Evolutionary conservation across 2,888 invertebrate genomes (phyloP).

Genomic region (Lepetodrilus schrolli): DNA sequence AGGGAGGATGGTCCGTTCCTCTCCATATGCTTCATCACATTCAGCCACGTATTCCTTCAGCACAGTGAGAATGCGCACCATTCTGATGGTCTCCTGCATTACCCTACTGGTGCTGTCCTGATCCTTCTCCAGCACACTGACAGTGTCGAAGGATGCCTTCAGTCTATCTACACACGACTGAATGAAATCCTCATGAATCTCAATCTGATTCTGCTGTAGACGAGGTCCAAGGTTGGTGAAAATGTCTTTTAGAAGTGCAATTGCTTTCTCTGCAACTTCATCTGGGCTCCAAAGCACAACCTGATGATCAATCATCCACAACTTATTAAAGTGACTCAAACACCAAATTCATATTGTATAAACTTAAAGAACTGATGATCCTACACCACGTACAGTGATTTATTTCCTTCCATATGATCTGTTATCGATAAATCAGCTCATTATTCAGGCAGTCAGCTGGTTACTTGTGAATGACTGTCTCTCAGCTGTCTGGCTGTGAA

Average conservation of each 20-base stretch:
- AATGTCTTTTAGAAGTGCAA: conserved; percentile 92
- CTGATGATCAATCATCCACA: conserved; percentile 88
- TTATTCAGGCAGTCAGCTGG: too few species aligned
- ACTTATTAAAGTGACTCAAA: too few species aligned
- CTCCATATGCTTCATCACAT: conserved; percentile 85
- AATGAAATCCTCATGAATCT: conserved; percentile 93
- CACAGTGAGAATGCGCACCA: conserved; percentile 91
- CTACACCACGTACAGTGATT: too few species aligned
- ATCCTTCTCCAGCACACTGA: conserved; percentile 65
- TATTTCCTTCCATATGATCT: too few species aligned
- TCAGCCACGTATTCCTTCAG: conserved; percentile 95
- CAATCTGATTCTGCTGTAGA: conserved; percentile 83
- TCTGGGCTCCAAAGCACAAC: conserved; percentile 91
- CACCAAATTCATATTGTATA: too few species aligned
- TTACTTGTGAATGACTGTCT: too few species aligned
- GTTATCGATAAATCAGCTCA: too few species aligned
- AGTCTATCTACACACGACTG: conserved; percentile 93
- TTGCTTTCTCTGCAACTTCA: conserved; percentile 93
- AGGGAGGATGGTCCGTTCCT: conserved; percentile 91
- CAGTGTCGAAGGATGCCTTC: conserved; percentile 85
- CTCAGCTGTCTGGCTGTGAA: too few species aligned
- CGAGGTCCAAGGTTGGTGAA: conserved; percentile 93
- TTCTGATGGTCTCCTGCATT: conserved; percentile 84
- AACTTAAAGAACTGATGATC: too few species aligned
- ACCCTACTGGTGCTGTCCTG: conserved; percentile 78